phyloP scores from a whole-genome alignment of 1,140 invertebrate genomes.

The Oedothorax gibbosus region DNA sequence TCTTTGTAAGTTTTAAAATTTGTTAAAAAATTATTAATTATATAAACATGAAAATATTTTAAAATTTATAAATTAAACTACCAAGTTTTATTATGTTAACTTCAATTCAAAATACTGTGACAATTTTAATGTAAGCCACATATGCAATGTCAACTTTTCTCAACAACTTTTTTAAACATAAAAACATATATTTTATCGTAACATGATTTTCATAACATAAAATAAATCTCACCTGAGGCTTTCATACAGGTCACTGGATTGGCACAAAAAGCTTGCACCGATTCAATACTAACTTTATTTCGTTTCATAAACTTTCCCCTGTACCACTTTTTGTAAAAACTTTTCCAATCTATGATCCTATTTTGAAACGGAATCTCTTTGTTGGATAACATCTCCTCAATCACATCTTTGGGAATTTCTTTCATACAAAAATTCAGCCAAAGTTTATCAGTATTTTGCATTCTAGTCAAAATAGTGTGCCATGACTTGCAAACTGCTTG shows the following conservation, averaged over 20 bases:
- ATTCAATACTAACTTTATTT: background rate
- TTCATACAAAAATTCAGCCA: conserved; percentile 25
- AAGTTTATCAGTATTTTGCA: background rate
- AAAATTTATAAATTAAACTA: too few relatives aligned
- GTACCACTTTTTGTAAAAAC: conserved; percentile 32
- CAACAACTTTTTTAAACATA: too few relatives aligned
- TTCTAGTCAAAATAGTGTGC: background rate
- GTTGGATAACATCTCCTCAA: conserved; percentile 26
- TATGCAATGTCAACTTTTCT: too few relatives aligned
- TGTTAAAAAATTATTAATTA: too few relatives aligned
- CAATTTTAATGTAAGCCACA: too few relatives aligned
- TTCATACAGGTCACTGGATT: conserved; percentile 33
- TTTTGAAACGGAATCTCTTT: conserved; percentile 5
- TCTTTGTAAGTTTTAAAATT: too few relatives aligned
- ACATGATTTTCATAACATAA: background rate
- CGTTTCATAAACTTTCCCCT: conserved; percentile 13
- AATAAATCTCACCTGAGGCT: conserved; percentile 27
- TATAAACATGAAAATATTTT: too few relatives aligned
- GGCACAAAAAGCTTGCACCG: background rate
- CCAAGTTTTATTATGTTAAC: too few relatives aligned
- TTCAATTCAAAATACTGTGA: too few relatives aligned
- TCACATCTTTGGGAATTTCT: conserved; percentile 25
- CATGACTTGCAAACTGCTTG: conserved; percentile 33
- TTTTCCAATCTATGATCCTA: conserved; percentile 9
- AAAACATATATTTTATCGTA: too few relatives aligned